A percentile compares a stretch with the other conserved stretches of the same genome.
phyloP scores from a whole-genome alignment of 2,888 invertebrate species.

The Melolontha melolontha region DNA sequence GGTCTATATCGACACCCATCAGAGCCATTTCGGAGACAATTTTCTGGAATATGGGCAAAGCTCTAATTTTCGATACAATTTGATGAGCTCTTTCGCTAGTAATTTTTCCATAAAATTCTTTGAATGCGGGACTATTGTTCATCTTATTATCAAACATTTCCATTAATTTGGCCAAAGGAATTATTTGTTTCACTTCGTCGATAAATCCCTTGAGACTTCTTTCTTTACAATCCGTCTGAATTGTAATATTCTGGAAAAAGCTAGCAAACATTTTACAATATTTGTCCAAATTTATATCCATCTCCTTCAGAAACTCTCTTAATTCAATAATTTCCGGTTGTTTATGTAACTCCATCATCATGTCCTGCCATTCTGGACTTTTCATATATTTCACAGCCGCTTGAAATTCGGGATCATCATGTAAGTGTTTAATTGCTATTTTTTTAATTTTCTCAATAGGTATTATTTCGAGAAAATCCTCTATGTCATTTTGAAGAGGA shows the following conservation, averaged over 20 bases:
- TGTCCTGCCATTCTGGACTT: constrained; percentile 47
- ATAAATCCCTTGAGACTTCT: constrained; percentile 44
- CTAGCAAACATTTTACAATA: background rate
- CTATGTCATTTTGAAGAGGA: background rate
- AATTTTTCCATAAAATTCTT: constrained; percentile 50
- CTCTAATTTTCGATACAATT: constrained; percentile 49
- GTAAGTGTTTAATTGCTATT: constrained; percentile 48
- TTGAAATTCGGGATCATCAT: constrained; percentile 49
- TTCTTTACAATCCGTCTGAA: constrained; percentile 20
- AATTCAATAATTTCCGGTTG: constrained; percentile 47
- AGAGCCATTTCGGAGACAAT: constrained; percentile 45
- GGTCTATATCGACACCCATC: constrained; percentile 51
- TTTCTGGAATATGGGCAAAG: constrained; percentile 48
- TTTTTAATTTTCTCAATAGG: constrained; percentile 50
- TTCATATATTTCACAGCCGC: constrained; percentile 50
- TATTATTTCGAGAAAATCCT: constrained; percentile 43
- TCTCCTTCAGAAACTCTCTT: constrained; percentile 43
- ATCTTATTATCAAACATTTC: constrained; percentile 48
- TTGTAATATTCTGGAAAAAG: constrained; percentile 41
- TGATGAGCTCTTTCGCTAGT: constrained; percentile 46
- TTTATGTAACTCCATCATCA: constrained; percentile 40
- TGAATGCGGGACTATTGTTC: constrained; percentile 50
- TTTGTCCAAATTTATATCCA: constrained; percentile 45
- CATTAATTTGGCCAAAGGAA: constrained; percentile 49
- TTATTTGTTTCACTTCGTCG: constrained; percentile 49